phyloP scores from a whole-genome alignment of 2,797 vertebrate species.

The Diglossa cyanea region DNA sequence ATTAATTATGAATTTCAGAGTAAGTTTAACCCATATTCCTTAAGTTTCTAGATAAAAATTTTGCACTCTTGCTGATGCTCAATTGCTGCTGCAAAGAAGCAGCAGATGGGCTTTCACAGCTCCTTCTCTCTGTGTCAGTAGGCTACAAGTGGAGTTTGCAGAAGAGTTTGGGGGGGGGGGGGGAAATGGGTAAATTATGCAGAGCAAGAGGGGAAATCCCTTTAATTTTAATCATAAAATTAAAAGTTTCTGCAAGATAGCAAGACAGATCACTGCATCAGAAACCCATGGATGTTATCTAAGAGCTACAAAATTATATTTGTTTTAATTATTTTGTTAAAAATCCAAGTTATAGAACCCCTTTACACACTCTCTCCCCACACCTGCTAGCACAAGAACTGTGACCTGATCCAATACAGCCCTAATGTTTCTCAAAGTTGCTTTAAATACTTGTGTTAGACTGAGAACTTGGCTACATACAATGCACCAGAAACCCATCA shows the following conservation, averaged over 20 bases:
- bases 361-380: not conserved
- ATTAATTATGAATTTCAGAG: not conserved
- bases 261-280: not conserved
- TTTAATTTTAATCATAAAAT: not conserved
- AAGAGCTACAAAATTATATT: not conserved
- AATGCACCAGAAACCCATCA: not conserved
- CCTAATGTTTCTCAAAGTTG: not conserved
- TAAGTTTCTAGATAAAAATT: not conserved
- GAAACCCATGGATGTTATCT: not conserved
- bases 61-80: not conserved
- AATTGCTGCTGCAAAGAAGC: not conserved
- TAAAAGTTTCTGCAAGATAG: not conserved
- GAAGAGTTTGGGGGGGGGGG: not conserved
- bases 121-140: not conserved
- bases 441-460: not conserved
- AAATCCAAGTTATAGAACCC: not conserved
- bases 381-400: not conserved
- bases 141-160: not conserved
- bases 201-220: not conserved
- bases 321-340: not conserved
- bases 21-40: not conserved
- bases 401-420: not conserved
- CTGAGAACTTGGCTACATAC: not conserved
- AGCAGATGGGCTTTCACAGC: not conserved
- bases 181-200: not conserved